phyloP scores from a whole-genome alignment of 1,140 invertebrate species.

The Eriocheir sinensis region DNA sequence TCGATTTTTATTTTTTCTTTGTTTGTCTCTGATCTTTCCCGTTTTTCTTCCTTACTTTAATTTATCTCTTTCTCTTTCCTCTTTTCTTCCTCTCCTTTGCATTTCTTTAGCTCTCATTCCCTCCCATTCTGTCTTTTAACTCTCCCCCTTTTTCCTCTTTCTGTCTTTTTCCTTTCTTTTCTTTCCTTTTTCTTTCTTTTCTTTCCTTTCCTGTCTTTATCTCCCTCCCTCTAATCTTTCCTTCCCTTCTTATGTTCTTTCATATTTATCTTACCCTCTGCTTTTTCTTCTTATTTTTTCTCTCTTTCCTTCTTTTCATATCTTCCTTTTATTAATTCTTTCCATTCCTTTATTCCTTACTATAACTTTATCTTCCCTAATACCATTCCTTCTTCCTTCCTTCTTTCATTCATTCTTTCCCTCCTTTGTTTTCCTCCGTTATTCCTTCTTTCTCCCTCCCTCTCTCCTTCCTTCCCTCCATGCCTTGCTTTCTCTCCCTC shows the following conservation, averaged over 20 bases:
- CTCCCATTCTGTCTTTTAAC: neutral
- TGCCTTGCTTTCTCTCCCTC: neutral
- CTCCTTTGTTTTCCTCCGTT: neutral
- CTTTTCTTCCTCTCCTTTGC: neutral
- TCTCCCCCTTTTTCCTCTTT: neutral
- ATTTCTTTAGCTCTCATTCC: neutral
- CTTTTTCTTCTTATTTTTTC: too few species aligned
- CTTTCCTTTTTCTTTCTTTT: too few species aligned
- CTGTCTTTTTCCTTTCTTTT: neutral
- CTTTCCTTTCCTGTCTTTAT: neutral
- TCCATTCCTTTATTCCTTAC: too few species aligned
- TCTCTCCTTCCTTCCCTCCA: neutral
- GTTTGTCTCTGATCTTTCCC: too few species aligned
- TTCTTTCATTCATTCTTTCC: neutral
- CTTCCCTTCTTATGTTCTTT: too few species aligned
- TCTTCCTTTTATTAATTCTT: too few species aligned
- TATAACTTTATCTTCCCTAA: neutral
- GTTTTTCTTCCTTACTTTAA: neutral
- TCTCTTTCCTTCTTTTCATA: too few species aligned
- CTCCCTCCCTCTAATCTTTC: neutral
- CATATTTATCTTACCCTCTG: too few species aligned
- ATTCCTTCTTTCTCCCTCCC: neutral
- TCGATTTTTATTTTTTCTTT: too few species aligned
- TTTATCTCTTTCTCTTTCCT: neutral
- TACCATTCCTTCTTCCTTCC: neutral